Evolutionary conservation across 2,888 invertebrate species (phyloP), one percentile per base, ranked within the genome.

Genomic region (Acrocyrtus sp.): DNA sequence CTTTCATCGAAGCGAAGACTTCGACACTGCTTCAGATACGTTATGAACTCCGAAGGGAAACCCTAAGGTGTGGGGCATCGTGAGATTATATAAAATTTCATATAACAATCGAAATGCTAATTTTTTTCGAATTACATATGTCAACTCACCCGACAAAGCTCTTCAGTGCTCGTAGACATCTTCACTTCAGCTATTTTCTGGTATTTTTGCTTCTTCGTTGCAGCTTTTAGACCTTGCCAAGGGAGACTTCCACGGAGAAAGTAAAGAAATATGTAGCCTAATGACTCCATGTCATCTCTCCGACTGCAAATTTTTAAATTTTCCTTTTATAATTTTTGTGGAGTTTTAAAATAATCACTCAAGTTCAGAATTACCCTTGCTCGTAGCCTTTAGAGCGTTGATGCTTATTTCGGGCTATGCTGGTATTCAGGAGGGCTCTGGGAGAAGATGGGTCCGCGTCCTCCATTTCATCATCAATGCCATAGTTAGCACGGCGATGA

Each of bases 191-290:
- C 96, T 86, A 99, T 99, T 84, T 97, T 91, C 84, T 99, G 98
- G 85, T 99, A 99, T 86, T 99, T 99, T 87, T 99, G 99, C 80
- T 97, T 90, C 86, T 99, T 99, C 45, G 96, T 99, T 69, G 96
- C 97, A 3, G 98, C 99, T 85, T 98, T 98, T 26, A 99, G 88
- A 17, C 99, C 99, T 87, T 99, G 99, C 99, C 99, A 99, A 12
- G 99, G 99, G 83, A 99, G 88, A 81, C 95, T 95, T 81, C 99
- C 99, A 81, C 97, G 89, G 86, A 98, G 96, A 85, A 99, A 99
- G 88, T 99, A 99, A 98, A 99, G 98, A 83, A 99, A 90, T 82
- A 99, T 98, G 85, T 99, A 99, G 80, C 99, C 99, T 84, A 99
- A 88, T 56, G 97, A 97, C 87, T 98, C 98, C 84, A 98, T 88